Base-by-base conservation (phyloP, 2,888 invertebrate species). In the Agonopterix arenella region DNA sequence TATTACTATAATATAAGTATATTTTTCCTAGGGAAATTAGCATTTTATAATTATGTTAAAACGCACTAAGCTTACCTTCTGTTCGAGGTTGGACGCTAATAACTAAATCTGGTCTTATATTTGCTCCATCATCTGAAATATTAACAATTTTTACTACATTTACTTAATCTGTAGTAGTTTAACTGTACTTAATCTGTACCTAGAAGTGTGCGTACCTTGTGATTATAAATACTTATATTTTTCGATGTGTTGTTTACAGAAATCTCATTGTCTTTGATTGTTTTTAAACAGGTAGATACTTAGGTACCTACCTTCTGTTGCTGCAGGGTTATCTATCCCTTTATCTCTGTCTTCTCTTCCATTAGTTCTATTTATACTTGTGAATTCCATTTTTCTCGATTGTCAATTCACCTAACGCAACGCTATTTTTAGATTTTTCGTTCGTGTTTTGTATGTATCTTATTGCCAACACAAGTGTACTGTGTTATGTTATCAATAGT, bases 11-110 rank as follows among this genome's bases (percentile, higher is more conserved):
- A 18, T 18, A 18, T 16, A 16, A 16, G 1, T 16, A 16, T 28
- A 5, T 28, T 28, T 28, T 28, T 28, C 18, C 18, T 2, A 18
- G 1, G 2, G 18, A 18, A 18, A 2, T 2, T 28, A 28, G 28
- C 28, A 28, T 28, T 28, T 2, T 18, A 18, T 13, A 2, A 28
- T 28, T 28, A 28, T 7, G 28, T 28, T 28, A 5, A 1, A 28
- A 28, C 5, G 28, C 28, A 28, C 4, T 28, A 28, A 50, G 64
- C 71, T 71, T 60, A 84, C 85, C 76, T 49, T 60, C 58, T 44
- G 67, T 50, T 45, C 69, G 69, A 11, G 88, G 88, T 59, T 88
- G 86, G 11, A 85, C 69, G 52, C 75, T 83, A 54, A 89, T 89
- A 10, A 89, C 80, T 61, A 85, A 64, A 62, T 86, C 78, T 36